These are phyloP conservation scores for Drosophila paramelanica DNA, from an alignment of 2,888 invertebrate species.

Conservation along the genomic window DNA sequence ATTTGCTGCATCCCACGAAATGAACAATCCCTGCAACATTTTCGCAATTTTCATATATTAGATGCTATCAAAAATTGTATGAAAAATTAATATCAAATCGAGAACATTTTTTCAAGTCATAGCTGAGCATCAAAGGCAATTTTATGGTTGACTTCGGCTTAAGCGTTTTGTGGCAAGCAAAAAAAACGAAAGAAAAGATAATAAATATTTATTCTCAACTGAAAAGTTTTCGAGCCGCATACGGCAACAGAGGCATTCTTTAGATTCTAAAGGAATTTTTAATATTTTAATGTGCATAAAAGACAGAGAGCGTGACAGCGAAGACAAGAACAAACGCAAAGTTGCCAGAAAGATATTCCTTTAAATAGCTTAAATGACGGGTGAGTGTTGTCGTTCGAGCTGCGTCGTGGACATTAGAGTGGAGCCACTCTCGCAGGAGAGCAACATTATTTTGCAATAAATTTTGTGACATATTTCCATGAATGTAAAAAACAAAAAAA, in stretches of 20 bases:
- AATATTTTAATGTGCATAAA: conserved; percentile 75
- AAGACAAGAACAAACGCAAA: conserved; percentile 33
- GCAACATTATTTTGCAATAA: conserved; percentile 80
- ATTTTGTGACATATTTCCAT: conserved; percentile 80
- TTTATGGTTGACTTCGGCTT: conserved; percentile 23
- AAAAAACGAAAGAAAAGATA: conserved; percentile 16
- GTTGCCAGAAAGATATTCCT: conserved; percentile 31
- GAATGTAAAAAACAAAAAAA: conserved; percentile 55
- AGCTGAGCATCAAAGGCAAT: conserved; percentile 38
- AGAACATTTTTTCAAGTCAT: neutral
- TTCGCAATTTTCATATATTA: neutral
- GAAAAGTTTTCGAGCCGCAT: conserved; percentile 29
- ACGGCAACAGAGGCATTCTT: conserved; percentile 38
- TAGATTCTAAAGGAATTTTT: conserved; percentile 76
- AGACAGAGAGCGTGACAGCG: conserved; percentile 35
- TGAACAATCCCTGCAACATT: neutral
- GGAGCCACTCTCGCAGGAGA: conserved; percentile 31
- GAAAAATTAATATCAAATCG: conserved; percentile 22
- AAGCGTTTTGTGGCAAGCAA: conserved; percentile 41
- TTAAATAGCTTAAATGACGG: conserved; percentile 57
- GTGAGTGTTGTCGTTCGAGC: conserved; percentile 36
- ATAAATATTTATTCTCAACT: conserved; percentile 20
- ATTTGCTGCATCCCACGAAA: neutral
- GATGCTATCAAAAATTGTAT: conserved; percentile 2
- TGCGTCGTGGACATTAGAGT: conserved; percentile 50